Evolutionary conservation across 1,140 invertebrate genomes (phyloP).

Genomic region (Chelonus insularis): DNA sequence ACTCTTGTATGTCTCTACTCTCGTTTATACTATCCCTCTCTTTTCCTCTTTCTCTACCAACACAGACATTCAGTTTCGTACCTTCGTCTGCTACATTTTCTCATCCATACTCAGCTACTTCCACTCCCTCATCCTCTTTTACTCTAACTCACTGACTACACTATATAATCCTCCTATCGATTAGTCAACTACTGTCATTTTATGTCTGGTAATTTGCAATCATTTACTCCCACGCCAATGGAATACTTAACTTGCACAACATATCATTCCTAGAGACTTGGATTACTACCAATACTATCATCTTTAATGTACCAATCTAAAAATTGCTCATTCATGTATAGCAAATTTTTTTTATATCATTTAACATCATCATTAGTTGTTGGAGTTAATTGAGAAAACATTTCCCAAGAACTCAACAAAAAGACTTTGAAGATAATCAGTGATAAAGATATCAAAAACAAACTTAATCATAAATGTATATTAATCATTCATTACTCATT

Average conservation of each 20-base stretch:
- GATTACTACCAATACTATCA: not conserved
- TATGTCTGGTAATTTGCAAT: not conserved
- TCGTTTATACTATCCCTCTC: not conserved
- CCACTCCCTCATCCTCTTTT: not conserved
- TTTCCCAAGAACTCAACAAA: too few species aligned
- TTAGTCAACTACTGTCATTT: not conserved
- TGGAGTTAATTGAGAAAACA: too few species aligned
- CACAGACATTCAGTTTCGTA: too few species aligned
- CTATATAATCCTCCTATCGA: not conserved
- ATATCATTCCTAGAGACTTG: not conserved
- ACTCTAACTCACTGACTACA: not conserved
- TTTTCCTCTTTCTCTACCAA: conserved; percentile 5
- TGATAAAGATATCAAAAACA: too few species aligned
- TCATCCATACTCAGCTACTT: not conserved
- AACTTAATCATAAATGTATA: too few species aligned
- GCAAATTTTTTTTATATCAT: not conserved
- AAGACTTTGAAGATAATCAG: too few species aligned
- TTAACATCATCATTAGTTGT: too few species aligned
- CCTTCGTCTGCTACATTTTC: not conserved
- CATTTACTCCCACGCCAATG: not conserved
- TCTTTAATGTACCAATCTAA: not conserved
- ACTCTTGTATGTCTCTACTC: not conserved
- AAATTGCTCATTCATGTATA: not conserved
- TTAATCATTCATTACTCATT: too few species aligned
- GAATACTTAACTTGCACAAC: not conserved